These are phyloP conservation scores for Globodera ellingtonae DNA, from an alignment of 1,140 invertebrate genomes.

Conservation along the genomic window DNA sequence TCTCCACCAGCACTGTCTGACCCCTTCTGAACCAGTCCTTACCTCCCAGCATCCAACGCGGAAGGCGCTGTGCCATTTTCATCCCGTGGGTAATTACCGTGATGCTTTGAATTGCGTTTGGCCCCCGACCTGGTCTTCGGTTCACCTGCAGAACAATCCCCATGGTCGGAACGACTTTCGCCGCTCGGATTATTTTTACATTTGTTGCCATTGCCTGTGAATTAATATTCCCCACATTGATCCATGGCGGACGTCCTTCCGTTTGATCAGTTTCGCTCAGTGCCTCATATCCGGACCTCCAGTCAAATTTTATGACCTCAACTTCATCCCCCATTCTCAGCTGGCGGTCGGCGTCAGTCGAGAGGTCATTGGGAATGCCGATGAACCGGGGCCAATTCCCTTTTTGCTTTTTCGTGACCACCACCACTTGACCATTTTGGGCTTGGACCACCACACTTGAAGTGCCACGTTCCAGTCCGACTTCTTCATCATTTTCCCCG, in stretches of 20 bases:
- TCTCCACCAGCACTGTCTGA: background rate
- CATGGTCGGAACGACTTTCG: background rate
- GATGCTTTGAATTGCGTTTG: background rate
- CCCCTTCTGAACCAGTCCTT: slow-evolving; percentile 5
- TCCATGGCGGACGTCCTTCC: background rate
- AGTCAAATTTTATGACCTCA: background rate
- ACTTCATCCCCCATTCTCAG: slow-evolving; percentile 3
- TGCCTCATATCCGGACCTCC: slow-evolving; percentile 2
- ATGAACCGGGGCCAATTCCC: background rate
- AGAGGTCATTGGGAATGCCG: slow-evolving; percentile 5
- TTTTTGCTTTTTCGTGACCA: background rate
- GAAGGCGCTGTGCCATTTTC: background rate
- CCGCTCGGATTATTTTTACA: background rate
- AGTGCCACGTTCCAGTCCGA: background rate
- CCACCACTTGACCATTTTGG: background rate
- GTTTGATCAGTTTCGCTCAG: background rate
- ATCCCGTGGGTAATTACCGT: background rate
- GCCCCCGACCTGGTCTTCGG: background rate
- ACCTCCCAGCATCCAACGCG: background rate
- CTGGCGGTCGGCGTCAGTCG: background rate
- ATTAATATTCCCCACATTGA: slow-evolving; percentile 1
- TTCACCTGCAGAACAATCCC: background rate
- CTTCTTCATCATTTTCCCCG: background rate
- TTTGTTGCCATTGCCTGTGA: slow-evolving; percentile 1
- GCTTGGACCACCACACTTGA: background rate